These are phyloP conservation scores for Menidia beryllina DNA, from an alignment of 2,113 vertebrate species.

Conservation along the genomic window DNA sequence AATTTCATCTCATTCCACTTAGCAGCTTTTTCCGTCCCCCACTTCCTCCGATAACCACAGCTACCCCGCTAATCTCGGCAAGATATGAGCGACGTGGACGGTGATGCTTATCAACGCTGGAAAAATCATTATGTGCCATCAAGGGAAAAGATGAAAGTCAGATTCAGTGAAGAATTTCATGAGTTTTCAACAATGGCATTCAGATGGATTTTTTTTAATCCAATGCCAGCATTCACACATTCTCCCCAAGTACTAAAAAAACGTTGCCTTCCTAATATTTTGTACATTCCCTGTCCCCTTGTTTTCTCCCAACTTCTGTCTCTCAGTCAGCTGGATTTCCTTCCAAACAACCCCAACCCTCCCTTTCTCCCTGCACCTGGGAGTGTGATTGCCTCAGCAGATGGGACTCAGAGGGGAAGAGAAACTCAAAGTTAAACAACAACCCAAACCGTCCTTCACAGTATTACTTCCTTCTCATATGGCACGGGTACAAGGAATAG, in stretches of 20 bases:
- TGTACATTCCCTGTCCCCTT: slow-evolving; percentile 25
- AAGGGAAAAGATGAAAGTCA: slow-evolving; percentile 57
- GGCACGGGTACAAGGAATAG: slow-evolving; percentile 37
- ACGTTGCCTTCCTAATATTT: slow-evolving; percentile 34
- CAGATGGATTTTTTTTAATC: slow-evolving; percentile 20
- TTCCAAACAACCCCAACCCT: slow-evolving; percentile 11
- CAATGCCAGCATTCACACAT: slow-evolving; percentile 1
- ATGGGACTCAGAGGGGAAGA: slow-evolving; percentile 72
- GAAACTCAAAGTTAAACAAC: slow-evolving; percentile 68
- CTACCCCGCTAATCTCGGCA: slow-evolving; percentile 60
- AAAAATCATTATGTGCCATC: slow-evolving; percentile 60
- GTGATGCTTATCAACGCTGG: slow-evolving; percentile 57
- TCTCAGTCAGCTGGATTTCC: slow-evolving; percentile 61
- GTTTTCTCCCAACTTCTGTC: slow-evolving; percentile 43
- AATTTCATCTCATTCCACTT: slow-evolving; percentile 73
- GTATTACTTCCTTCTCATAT: slow-evolving; percentile 57
- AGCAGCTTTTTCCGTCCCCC: slow-evolving; percentile 58
- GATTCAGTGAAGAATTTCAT: slow-evolving; percentile 36
- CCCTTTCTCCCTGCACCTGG: slow-evolving; percentile 71
- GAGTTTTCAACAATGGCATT: background rate
- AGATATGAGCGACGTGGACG: slow-evolving; percentile 34
- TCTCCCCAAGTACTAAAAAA: slow-evolving; percentile 30
- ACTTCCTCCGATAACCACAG: slow-evolving; percentile 74
- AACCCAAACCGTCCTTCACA: slow-evolving; percentile 61
- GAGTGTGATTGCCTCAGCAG: slow-evolving; percentile 76